Evolutionary conservation across 1,140 invertebrate genomes (phyloP).

Genomic region (Hyposmocoma kahamanoa): DNA sequence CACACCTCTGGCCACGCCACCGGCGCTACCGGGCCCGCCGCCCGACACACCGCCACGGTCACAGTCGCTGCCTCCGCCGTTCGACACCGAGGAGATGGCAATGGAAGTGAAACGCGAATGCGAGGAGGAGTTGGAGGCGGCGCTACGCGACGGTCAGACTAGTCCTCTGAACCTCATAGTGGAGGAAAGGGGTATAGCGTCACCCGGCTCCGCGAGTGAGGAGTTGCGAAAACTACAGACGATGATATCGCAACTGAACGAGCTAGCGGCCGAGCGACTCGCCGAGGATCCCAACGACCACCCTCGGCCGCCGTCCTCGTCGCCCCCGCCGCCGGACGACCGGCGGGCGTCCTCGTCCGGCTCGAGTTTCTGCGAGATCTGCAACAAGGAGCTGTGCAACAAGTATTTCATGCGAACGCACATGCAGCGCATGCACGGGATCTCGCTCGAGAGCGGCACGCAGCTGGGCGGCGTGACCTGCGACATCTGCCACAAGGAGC

Average conservation of each 20-base stretch:
- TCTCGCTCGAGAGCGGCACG: conserved; percentile 93
- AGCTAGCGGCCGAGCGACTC: conserved; percentile 77
- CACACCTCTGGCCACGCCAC: conserved; percentile 79
- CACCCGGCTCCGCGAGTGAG: conserved; percentile 79
- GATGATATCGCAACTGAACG: conserved; percentile 93
- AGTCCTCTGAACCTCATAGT: conserved; percentile 69
- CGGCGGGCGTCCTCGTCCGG: conserved; percentile 69
- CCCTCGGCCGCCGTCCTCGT: conserved; percentile 44
- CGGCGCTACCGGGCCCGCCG: conserved; percentile 40
- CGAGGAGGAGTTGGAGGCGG: conserved; percentile 59
- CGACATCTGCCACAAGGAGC: conserved; percentile 97
- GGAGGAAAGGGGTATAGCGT: conserved; percentile 59
- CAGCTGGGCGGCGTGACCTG: conserved; percentile 95
- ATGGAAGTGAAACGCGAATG: conserved; percentile 63
- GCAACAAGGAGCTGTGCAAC: conserved; percentile 99
- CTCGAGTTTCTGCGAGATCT: conserved; percentile 97
- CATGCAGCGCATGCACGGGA: conserved; percentile 99
- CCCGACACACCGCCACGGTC: conserved; percentile 77
- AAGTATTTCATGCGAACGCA: conserved; percentile 99
- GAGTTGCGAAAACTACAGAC: conserved; percentile 91
- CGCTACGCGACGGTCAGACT: conserved; percentile 56
- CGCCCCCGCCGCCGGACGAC: conserved; percentile 52
- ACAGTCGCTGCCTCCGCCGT: conserved; percentile 48
- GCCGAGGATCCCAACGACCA: conserved; percentile 39
- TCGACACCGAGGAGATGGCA: conserved; percentile 62